Conservation (phyloP, 2,797 vertebrate genomes). For the Diplodus puntazzo region DNA sequence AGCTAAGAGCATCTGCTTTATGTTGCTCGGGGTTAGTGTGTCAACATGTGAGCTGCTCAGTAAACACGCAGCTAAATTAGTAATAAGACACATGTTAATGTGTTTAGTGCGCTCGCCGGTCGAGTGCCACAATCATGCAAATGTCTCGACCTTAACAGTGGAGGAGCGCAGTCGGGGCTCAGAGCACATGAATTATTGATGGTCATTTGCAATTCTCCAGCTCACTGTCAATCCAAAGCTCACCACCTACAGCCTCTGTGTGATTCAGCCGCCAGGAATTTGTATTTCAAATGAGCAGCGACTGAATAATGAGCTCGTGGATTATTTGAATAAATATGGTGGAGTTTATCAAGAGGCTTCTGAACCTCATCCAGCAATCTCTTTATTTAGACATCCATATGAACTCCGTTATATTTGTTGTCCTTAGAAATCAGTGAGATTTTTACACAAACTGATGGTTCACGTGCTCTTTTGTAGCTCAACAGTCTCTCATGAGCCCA, state of each 20-base stretch:
- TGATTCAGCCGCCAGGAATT: conserved; percentile 29
- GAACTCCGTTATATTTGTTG: background rate
- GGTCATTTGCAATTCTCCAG: conserved; percentile 19
- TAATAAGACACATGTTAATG: conserved; percentile 1
- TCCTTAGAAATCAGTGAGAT: background rate
- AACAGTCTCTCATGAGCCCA: background rate
- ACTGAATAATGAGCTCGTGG: conserved; percentile 25
- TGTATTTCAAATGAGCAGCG: conserved; percentile 47
- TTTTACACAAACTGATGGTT: background rate
- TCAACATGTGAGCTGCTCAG: conserved; percentile 1
- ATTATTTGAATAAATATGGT: conserved; percentile 34
- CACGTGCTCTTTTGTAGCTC: background rate
- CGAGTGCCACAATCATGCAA: conserved; percentile 22
- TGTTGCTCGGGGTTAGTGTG: background rate
- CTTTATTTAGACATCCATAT: too few relatives aligned
- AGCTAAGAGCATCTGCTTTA: background rate
- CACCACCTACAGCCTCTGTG: conserved; percentile 17
- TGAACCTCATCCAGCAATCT: too few relatives aligned
- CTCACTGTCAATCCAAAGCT: conserved; percentile 2
- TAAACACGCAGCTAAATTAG: conserved; percentile 15
- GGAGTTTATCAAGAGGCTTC: conserved; percentile 17
- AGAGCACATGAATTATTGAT: conserved; percentile 40
- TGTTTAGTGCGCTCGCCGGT: background rate
- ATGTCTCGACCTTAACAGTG: conserved; percentile 8
- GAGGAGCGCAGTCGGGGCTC: conserved; percentile 5